These are phyloP conservation scores for Conomelus anceps DNA, from an alignment of 2,888 invertebrate genomes.

Conservation along the genomic window DNA sequence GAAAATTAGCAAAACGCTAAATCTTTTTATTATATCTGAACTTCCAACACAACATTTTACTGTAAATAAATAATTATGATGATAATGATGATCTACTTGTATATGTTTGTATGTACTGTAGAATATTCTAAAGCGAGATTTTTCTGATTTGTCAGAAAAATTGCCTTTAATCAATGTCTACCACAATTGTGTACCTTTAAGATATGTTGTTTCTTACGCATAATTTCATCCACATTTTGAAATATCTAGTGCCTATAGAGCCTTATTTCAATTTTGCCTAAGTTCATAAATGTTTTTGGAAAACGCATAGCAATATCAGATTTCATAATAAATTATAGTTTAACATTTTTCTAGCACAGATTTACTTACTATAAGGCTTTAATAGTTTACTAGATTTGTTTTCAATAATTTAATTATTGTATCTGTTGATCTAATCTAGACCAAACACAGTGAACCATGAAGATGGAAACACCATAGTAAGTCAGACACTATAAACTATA, in stretches of 20 bases:
- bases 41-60: background rate
- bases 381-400: no score
- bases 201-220: background rate
- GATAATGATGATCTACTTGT: background rate
- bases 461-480: no score
- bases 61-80: background rate
- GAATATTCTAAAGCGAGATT: background rate
- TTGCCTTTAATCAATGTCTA: background rate
- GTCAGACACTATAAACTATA: no score
- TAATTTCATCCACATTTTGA: background rate
- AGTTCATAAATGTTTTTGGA: background rate
- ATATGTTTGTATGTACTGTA: background rate
- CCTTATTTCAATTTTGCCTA: background rate
- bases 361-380: background rate
- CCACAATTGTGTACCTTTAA: background rate
- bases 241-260: background rate
- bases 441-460: no score
- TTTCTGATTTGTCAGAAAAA: background rate
- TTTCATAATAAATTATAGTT: background rate
- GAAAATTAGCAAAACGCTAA: no score
- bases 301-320: background rate
- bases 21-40: no score
- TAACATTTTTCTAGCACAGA: background rate
- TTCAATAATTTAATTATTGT: no score
- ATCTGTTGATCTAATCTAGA: no score